These are phyloP conservation scores for Beaufortia kweichowensis DNA, from an alignment of 2,113 vertebrate genomes.

Conservation along the genomic window DNA sequence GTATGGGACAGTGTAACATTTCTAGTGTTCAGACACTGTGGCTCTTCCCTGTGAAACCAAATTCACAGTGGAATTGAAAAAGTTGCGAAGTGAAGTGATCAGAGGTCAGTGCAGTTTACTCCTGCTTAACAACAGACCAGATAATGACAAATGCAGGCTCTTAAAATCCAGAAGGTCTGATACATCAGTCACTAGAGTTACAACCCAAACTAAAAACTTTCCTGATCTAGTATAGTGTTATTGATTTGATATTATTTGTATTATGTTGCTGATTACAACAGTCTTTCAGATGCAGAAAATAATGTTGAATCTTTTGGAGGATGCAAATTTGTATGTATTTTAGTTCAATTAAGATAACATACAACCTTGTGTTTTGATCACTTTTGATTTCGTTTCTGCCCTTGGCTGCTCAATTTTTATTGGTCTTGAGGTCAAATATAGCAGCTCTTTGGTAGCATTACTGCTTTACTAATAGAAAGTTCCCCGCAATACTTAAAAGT, in stretches of 20 bases:
- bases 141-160: neutral
- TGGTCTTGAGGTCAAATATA: neutral
- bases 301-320: no score
- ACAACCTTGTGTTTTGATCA: no score
- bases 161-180: neutral
- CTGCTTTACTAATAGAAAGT: neutral
- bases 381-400: no score
- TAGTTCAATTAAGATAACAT: neutral
- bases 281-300: no score
- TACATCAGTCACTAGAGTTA: neutral
- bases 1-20: neutral
- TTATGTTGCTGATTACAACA: neutral
- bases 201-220: neutral
- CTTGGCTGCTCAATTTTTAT: no score
- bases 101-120: neutral
- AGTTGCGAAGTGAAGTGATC: neutral
- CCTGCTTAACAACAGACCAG: no score
- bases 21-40: neutral
- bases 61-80: slow-evolving; percentile 15
- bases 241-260: neutral
- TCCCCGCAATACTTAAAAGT: no score
- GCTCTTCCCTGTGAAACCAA: neutral
- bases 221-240: neutral
- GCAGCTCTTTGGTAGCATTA: neutral
- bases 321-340: no score